Conservation (phyloP, 2,113 vertebrate genomes). For the Catharus fuscescens region DNA sequence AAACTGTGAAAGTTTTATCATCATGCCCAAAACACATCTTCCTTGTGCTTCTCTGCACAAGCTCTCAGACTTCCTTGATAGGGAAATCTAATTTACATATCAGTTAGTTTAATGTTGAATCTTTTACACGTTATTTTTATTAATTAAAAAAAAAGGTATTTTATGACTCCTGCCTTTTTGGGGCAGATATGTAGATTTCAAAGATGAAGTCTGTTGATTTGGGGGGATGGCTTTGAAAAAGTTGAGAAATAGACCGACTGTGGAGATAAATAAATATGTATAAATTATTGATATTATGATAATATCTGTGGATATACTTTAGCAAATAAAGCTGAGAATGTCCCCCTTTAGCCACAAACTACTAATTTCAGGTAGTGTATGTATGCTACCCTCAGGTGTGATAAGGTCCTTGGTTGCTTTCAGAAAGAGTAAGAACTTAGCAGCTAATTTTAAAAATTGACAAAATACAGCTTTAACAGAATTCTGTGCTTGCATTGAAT, state of each 20-base stretch:
- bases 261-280: background rate
- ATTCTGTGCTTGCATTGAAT: background rate
- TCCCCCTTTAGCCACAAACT: background rate
- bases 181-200: background rate
- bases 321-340: background rate
- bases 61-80: background rate
- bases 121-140: background rate
- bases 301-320: background rate
- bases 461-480: background rate
- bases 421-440: background rate
- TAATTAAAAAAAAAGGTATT: background rate
- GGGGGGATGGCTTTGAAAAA: background rate
- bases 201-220: background rate
- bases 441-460: background rate
- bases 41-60: background rate
- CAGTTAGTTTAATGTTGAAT: background rate
- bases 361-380: background rate
- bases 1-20: background rate
- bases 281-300: background rate
- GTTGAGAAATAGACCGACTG: background rate
- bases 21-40: background rate
- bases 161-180: background rate
- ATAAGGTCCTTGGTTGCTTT: background rate
- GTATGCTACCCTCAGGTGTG: fast-evolving
- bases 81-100: background rate